Evolutionary conservation across 2,888 invertebrate genomes (phyloP), one percentile per base, ranked within the genome.

Genomic region (Drosophila bunnanda): DNA sequence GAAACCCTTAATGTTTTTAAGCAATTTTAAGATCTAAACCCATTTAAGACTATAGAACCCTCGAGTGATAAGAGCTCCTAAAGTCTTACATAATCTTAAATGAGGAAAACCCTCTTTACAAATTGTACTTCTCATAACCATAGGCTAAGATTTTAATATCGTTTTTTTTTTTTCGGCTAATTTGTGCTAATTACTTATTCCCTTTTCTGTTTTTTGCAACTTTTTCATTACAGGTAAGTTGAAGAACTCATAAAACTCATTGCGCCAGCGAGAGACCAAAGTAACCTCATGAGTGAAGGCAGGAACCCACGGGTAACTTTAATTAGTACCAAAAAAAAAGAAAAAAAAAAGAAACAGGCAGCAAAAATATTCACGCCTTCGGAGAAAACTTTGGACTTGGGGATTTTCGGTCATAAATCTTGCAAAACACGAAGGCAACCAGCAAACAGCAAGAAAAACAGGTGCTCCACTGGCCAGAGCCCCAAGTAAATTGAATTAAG

Each of bases 221-320:
- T 72, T 62, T 77, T 71, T 60, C 79, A 76, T 85, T 86, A 59
- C 89, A 85, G 84, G 84, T 85, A 85, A 85, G 84, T 87, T 77
- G 61, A 79, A 72, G 48, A 76, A 59, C 71, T 70, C 76, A 41
- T 57, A 70, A 75, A 75, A 65, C 50, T 34, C 50, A 52, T 57
- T 74, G 46, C 72, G 65, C 65, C 57, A 73, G 25, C 52, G 48
- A 50, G 50, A 34, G 32, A 52, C 34, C 43, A 22, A 71, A 53
- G 46, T 69, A 58, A 39, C 58, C 53, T 59, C 44, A 39, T 69
- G 50, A 56, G 52, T 62, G 48, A n/a, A 41, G 39, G 48, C 32
- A 30, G 25, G 41, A 38, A 30, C 30, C 41, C 53, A 30, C 12
- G 41, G 25, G 88, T 69, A 67, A 73, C 79, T 81, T 82, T 82